Evolutionary conservation across 2,113 vertebrate genomes (phyloP).

Genomic region (Malurus melanocephalus): DNA sequence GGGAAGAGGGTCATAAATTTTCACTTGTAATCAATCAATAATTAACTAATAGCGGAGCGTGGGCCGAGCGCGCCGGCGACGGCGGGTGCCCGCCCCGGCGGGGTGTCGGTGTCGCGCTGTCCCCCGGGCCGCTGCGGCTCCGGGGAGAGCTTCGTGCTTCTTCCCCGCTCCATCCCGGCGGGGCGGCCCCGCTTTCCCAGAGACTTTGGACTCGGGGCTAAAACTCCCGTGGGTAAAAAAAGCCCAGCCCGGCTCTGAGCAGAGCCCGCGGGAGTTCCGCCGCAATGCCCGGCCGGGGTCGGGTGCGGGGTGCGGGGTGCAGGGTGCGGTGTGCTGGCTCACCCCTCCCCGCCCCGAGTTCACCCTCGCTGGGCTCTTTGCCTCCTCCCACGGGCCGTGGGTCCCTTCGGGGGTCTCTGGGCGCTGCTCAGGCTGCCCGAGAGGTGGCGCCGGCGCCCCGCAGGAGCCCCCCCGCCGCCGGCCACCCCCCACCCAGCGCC

Average conservation of each 20-base stretch:
- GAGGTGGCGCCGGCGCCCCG: conserved; percentile 80
- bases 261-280: not conserved
- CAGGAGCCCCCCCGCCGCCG: conserved; percentile 13
- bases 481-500: conserved; percentile 34
- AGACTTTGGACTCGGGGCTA: not conserved
- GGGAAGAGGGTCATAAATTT: not conserved
- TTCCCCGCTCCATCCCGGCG: not conserved
- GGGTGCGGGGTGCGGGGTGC: not conserved
- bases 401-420: not conserved
- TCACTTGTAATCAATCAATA: conserved; percentile 47
- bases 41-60: conserved; percentile 38
- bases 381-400: not conserved
- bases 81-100: not conserved
- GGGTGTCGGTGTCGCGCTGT: not conserved
- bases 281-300: not conserved
- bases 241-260: not conserved
- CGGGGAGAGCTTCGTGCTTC: accelerated
- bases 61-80: not conserved
- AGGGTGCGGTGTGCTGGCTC: accelerated
- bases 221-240: not conserved
- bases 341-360: accelerated
- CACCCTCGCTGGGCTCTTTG: accelerated
- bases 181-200: not conserved
- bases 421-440: conserved; percentile 20
- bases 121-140: not conserved